A percentile compares a stretch with the other conserved stretches of the same genome.
phyloP scores from a whole-genome alignment of 1,140 invertebrate genomes.

The Chlorops oryzae region DNA sequence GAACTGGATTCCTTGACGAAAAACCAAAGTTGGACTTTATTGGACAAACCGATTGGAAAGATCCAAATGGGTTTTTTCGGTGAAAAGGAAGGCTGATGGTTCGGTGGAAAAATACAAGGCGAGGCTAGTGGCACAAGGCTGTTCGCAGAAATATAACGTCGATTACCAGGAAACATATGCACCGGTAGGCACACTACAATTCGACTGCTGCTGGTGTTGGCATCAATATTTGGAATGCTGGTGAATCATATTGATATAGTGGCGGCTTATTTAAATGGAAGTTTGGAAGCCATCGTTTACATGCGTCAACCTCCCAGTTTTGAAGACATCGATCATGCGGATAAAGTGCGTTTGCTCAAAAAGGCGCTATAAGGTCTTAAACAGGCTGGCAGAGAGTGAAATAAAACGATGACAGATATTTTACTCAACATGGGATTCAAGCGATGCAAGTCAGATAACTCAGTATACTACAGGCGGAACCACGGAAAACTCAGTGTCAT shows the following conservation, averaged over 20 bases:
- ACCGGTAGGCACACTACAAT: constrained; percentile 40
- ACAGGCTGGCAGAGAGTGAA: constrained; percentile 35
- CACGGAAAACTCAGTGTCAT: constrained; percentile 3
- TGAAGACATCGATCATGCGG: constrained; percentile 17
- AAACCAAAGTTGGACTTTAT: constrained; percentile 30
- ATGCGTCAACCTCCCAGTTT: constrained; percentile 44
- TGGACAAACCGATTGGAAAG: constrained; percentile 20
- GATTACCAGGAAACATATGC: constrained; percentile 46
- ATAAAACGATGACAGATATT: constrained; percentile 20
- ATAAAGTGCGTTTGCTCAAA: constrained; percentile 28
- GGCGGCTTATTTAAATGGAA: constrained; percentile 48
- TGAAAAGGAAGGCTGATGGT: constrained; percentile 25
- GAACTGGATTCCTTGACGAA: constrained; percentile 29
- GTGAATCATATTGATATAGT: constrained; percentile 43
- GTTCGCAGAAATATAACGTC: constrained; percentile 30
- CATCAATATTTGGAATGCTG: constrained; percentile 29
- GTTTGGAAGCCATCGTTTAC: constrained; percentile 46
- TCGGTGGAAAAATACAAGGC: constrained; percentile 40
- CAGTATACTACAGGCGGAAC: constrained; percentile 1
- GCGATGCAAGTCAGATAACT: constrained; percentile 18
- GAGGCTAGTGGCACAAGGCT: constrained; percentile 45
- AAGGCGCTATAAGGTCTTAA: constrained; percentile 41
- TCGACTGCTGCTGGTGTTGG: constrained; percentile 26
- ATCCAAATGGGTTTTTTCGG: constrained; percentile 40
- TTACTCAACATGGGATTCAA: constrained; percentile 17